These are phyloP conservation scores for Diorhabda elongata DNA, from an alignment of 1,140 invertebrate species.

Conservation along the genomic window DNA sequence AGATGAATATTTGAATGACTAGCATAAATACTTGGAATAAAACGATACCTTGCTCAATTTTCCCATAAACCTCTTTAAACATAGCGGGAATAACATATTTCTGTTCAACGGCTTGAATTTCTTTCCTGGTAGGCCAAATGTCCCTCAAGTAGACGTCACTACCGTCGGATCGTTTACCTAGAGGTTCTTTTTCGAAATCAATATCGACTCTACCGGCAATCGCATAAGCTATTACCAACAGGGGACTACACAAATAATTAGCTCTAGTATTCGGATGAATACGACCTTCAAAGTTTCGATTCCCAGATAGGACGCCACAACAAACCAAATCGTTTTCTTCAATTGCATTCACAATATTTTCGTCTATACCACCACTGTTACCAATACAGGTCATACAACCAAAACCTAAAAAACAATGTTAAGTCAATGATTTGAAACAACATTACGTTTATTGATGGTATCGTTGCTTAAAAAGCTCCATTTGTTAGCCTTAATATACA, in stretches of 20 bases:
- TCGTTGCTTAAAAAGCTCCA: too few relatives aligned
- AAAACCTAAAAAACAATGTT: slow-evolving; percentile 61
- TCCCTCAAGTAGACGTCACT: slow-evolving; percentile 79
- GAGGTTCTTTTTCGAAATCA: slow-evolving; percentile 75
- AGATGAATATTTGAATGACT: too few relatives aligned
- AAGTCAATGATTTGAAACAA: too few relatives aligned
- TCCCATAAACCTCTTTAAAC: slow-evolving; percentile 92
- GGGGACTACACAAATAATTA: slow-evolving; percentile 94
- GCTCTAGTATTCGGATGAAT: slow-evolving; percentile 95
- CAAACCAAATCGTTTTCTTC: slow-evolving; percentile 94
- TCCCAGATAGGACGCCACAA: slow-evolving; percentile 92
- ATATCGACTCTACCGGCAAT: slow-evolving; percentile 91
- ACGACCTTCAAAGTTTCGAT: slow-evolving; percentile 95
- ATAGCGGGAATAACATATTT: slow-evolving; percentile 93
- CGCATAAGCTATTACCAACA: slow-evolving; percentile 95
- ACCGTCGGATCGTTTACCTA: slow-evolving; percentile 64
- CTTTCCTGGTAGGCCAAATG: slow-evolving; percentile 90
- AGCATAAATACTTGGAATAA: neutral
- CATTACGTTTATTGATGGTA: too few relatives aligned
- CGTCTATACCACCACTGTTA: slow-evolving; percentile 91
- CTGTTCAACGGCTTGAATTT: slow-evolving; percentile 88
- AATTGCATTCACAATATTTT: slow-evolving; percentile 86
- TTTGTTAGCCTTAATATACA: too few relatives aligned
- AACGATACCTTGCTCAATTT: slow-evolving; percentile 65
- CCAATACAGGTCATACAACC: slow-evolving; percentile 99